phyloP scores from a whole-genome alignment of 2,113 vertebrate genomes.

The Lepidothrix coronata region DNA sequence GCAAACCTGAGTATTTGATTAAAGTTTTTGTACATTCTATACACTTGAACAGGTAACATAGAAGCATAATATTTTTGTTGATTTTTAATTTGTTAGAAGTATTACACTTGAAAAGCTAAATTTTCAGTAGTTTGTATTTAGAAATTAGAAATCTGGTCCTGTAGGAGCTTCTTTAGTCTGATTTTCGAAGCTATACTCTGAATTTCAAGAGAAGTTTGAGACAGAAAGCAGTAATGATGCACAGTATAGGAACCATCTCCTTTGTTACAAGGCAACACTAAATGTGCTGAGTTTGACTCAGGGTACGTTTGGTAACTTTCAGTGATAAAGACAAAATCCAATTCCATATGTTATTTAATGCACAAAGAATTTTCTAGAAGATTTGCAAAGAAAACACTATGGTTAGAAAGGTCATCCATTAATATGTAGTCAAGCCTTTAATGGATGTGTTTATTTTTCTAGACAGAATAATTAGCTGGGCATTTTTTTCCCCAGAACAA shows the following conservation, averaged over 20 bases:
- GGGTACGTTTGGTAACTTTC: slow-evolving; percentile 33
- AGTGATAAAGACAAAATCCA: slow-evolving; percentile 30
- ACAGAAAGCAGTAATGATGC: slow-evolving; percentile 36
- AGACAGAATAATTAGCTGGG: slow-evolving; percentile 26
- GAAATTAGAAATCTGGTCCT: slow-evolving; percentile 61
- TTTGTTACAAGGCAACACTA: not conserved
- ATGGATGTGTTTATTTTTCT: slow-evolving; percentile 62
- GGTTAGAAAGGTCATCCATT: slow-evolving; percentile 40
- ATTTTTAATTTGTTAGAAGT: slow-evolving; percentile 79
- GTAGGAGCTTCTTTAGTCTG: not conserved
- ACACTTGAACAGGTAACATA: slow-evolving; percentile 80
- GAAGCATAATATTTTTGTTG: slow-evolving; percentile 77
- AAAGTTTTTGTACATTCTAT: slow-evolving; percentile 96
- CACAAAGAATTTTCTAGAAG: slow-evolving; percentile 54
- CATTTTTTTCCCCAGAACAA: not conserved
- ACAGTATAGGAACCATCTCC: not conserved
- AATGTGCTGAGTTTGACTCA: not conserved
- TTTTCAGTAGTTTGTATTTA: slow-evolving; percentile 70
- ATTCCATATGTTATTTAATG: slow-evolving; percentile 49
- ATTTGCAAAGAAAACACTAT: slow-evolving; percentile 37
- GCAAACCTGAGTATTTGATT: slow-evolving; percentile 97
- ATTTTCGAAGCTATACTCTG: slow-evolving; percentile 24
- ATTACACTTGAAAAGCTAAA: slow-evolving; percentile 70
- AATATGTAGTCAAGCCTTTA: slow-evolving; percentile 26
- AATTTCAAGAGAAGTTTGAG: slow-evolving; percentile 29